A percentile compares a stretch with the other conserved stretches of the same genome.
Evolutionary conservation across 2,797 vertebrate genomes (phyloP).

Genomic region (Meriones psammophilus): DNA sequence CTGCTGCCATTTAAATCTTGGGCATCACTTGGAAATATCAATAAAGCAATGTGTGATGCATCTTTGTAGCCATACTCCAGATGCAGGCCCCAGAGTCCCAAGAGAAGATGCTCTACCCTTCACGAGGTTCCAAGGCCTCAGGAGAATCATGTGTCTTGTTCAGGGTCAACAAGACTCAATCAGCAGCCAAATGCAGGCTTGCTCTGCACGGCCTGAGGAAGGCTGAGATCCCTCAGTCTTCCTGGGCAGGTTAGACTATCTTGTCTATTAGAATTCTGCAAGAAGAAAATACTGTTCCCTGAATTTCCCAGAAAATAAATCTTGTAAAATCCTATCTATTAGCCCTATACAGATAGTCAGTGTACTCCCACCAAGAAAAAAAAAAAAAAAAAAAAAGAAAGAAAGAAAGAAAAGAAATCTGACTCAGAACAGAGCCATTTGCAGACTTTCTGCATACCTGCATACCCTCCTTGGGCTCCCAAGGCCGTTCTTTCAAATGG

Average conservation of each 20-base stretch:
- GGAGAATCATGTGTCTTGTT: slow-evolving; percentile 79
- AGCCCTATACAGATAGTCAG: not conserved
- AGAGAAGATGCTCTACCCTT: slow-evolving; percentile 57
- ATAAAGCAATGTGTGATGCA: slow-evolving; percentile 38
- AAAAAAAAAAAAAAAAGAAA: not conserved
- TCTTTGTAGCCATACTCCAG: slow-evolving; percentile 44
- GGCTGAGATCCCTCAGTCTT: not conserved
- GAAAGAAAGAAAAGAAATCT: slow-evolving; percentile 36
- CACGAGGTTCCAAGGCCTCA: slow-evolving; percentile 63
- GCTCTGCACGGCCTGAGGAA: not conserved
- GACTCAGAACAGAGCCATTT: not conserved
- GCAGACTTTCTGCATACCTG: not conserved
- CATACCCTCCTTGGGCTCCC: not conserved
- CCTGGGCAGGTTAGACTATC: slow-evolving; percentile 22
- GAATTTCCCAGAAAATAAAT: slow-evolving; percentile 46
- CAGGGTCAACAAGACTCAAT: slow-evolving; percentile 79
- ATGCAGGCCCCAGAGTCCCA: not conserved
- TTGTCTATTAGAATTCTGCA: slow-evolving; percentile 60
- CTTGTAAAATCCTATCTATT: not conserved
- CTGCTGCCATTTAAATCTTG: slow-evolving; percentile 2
- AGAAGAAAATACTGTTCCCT: slow-evolving; percentile 22
- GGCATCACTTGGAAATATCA: slow-evolving; percentile 62
- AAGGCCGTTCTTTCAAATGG: not conserved
- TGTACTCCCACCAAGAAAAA: not conserved
- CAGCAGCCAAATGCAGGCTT: slow-evolving; percentile 60